phyloP scores from a whole-genome alignment of 2,113 vertebrate genomes.

The Climacteris rufus region DNA sequence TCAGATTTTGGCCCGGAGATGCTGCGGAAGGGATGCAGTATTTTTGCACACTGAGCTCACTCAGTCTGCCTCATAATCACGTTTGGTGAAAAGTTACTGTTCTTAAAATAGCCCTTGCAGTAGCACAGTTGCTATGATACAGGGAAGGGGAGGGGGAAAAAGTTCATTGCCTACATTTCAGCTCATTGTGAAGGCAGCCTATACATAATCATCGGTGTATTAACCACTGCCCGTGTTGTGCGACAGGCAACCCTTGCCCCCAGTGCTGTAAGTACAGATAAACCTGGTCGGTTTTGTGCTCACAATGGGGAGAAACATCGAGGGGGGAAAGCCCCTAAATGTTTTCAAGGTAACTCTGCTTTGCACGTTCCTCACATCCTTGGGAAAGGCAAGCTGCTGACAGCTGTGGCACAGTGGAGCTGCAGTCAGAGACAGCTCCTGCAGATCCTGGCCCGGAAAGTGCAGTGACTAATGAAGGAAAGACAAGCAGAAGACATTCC shows the following conservation, averaged over 20 bases:
- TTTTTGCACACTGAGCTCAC: conserved; percentile 46
- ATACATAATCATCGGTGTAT: neutral
- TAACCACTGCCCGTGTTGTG: neutral
- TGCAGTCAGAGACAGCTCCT: neutral
- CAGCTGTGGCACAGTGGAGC: neutral
- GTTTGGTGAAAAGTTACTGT: conserved; percentile 65
- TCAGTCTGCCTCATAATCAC: conserved; percentile 50
- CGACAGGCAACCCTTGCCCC: neutral
- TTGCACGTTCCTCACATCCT: neutral
- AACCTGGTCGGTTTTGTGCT: neutral
- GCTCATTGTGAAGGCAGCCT: conserved; percentile 32
- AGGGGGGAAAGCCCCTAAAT: neutral
- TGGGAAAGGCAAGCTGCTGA: neutral
- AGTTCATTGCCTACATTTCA: conserved; percentile 44
- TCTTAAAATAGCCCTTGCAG: conserved; percentile 72
- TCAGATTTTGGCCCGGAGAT: conserved; percentile 21
- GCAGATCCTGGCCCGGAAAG: neutral
- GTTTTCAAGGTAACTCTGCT: neutral
- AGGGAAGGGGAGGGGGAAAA: neutral
- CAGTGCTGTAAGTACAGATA: neutral
- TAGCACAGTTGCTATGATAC: conserved; percentile 73
- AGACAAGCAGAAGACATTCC: neutral
- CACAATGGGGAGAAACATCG: neutral
- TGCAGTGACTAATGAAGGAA: rapidly evolving
- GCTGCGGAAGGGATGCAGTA: conserved; percentile 37